Evolutionary conservation across 2,888 invertebrate species (phyloP), one percentile per base, ranked within the genome.

Genomic region (Teleogryllus oceanicus): DNA sequence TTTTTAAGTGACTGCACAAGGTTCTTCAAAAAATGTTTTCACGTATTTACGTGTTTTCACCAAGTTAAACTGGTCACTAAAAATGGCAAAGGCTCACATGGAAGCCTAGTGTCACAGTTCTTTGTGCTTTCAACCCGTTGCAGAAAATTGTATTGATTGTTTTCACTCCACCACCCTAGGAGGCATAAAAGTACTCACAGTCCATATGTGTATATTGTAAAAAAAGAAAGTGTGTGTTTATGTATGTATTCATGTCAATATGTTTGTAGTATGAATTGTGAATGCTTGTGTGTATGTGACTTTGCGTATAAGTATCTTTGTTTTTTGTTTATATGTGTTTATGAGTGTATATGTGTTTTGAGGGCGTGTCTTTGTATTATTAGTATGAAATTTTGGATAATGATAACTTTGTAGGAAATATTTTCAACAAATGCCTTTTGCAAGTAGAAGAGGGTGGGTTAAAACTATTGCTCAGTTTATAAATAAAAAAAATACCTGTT

Each of bases 391-490:
- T 37, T 37, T 37, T 37, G 37, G 8, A 37, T 37, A 37, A 37
- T 8, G 37, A 37, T 37, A 37, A 37, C 37, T 37, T 37, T 37
- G 37, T 37, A 37, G 37, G 37, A 37, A 37, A 37, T 37, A 37
- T 37, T 37, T 37, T 37, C 37, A 37, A 37, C 37, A 37, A 37
- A 37, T 37, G 37, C 37, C 37, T 37, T 37, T 37, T 37, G 37
- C 37, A 37, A 37, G 37, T 37, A 37, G 37, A 37, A n/a, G 62
- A n/a, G n/a, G 62, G n/a, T 77, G 78, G 75, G 80, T 77, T 75
- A 76, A 80, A 80, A 79, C 80, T 81, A 80, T 81, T 81, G 81
- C 80, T 81, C 78, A 78, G 78, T 80, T 81, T 50, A 20, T 20
- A n/a, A 79, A 20, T 76, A 80, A 76, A 78, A 78, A 80, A 79